Percentiles rank a stretch among this genome's conserved stretches.
Evolutionary conservation across 2,113 vertebrate genomes (phyloP).

Genomic region (Butorides virescens): DNA sequence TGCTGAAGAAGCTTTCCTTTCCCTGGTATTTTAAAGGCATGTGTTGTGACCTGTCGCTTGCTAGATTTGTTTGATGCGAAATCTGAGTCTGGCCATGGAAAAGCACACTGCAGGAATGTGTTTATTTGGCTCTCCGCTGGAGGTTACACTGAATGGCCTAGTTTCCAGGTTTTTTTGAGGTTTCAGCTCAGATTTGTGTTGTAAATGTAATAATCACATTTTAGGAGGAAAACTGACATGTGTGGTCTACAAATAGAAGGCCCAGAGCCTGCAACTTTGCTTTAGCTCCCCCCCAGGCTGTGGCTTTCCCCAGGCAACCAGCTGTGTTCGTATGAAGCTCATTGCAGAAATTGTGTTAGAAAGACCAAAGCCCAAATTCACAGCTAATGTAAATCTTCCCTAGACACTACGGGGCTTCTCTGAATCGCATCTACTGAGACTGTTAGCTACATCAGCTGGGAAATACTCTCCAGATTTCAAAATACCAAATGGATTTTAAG

Average conservation of each 20-base stretch:
- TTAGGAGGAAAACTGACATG: background rate
- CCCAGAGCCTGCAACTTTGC: background rate
- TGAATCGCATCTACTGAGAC: background rate
- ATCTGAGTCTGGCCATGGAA: background rate
- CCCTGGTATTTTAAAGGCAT: background rate
- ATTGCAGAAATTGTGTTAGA: background rate
- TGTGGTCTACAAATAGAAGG: background rate
- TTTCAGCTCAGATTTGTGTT: background rate
- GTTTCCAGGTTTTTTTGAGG: background rate
- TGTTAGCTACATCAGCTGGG: background rate
- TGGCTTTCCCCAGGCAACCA: background rate
- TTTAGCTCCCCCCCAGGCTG: background rate
- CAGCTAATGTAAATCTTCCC: background rate
- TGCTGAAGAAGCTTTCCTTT: constrained; percentile 34
- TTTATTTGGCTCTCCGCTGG: constrained; percentile 46
- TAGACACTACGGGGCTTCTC: background rate
- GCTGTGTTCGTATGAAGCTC: background rate
- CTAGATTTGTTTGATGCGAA: constrained; percentile 20
- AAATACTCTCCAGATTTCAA: background rate
- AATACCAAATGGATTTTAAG: background rate
- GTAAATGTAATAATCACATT: constrained; percentile 1
- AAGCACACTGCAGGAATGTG: background rate
- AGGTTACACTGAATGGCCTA: background rate
- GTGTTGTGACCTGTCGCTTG: constrained; percentile 3
- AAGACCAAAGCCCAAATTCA: background rate